phyloP scores from a whole-genome alignment of 2,113 vertebrate species.

The Bufo bufo region DNA sequence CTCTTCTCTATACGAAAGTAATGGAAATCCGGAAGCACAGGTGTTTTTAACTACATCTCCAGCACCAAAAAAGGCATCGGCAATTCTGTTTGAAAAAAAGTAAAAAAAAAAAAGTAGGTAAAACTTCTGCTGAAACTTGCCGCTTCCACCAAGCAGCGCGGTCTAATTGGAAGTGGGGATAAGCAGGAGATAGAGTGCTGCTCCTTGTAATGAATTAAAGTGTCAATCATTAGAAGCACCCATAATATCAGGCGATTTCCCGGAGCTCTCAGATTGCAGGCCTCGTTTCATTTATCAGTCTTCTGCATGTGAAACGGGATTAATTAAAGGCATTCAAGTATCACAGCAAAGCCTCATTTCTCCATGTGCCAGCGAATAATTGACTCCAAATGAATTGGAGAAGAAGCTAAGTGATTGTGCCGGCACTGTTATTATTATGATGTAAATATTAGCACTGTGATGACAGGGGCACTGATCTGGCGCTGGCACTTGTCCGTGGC shows the following conservation, averaged over 20 bases:
- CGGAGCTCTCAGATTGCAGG: conserved; percentile 75
- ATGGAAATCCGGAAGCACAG: not conserved
- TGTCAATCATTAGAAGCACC: conserved; percentile 72
- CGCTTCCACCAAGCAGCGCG: conserved; percentile 62
- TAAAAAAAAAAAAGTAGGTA: not conserved
- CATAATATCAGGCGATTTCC: conserved; percentile 72
- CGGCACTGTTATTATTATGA: conserved; percentile 78
- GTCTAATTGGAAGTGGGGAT: conserved; percentile 70
- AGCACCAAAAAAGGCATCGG: conserved; percentile 47
- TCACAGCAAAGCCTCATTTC: conserved; percentile 66
- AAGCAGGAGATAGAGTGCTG: conserved; percentile 63
- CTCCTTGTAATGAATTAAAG: conserved; percentile 74
- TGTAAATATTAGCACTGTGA: conserved; percentile 75
- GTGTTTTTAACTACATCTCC: conserved; percentile 12
- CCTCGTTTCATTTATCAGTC: conserved; percentile 77
- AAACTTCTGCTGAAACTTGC: conserved; percentile 22
- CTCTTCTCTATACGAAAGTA: not conserved
- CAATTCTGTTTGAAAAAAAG: conserved; percentile 57
- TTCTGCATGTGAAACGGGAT: conserved; percentile 74
- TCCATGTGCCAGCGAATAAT: conserved; percentile 67
- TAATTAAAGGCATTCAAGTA: conserved; percentile 76
- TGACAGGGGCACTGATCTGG: conserved; percentile 69
- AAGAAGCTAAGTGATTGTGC: conserved; percentile 67
- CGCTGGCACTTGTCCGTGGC: conserved; percentile 60
- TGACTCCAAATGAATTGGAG: conserved; percentile 69